Conservation (phyloP, 2,797 vertebrate species). For the Petrocephalus sullivani region DNA sequence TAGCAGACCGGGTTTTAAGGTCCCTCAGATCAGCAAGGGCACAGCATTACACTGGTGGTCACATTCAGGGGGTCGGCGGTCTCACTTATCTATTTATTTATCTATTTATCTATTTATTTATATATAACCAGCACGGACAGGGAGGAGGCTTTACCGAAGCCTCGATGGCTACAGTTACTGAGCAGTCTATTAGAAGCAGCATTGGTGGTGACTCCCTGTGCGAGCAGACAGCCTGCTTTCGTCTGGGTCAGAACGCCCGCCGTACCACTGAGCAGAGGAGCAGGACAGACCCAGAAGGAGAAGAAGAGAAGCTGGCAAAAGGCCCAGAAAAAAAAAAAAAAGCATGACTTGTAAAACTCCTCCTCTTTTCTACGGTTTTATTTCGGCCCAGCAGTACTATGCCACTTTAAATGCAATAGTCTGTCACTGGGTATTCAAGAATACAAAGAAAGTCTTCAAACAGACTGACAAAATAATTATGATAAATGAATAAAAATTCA, state of each 20-base stretch:
- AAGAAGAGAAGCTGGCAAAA: neutral
- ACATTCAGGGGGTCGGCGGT: neutral
- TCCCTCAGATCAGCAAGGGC: neutral
- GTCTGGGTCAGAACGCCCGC: neutral
- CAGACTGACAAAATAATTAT: neutral
- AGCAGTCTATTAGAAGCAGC: constrained; percentile 1
- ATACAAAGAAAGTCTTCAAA: neutral
- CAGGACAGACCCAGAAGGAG: neutral
- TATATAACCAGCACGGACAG: neutral
- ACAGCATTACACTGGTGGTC: neutral
- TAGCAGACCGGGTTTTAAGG: neutral
- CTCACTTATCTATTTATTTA: too few species aligned
- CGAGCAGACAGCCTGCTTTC: neutral
- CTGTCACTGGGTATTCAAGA: neutral
- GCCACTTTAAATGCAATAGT: neutral
- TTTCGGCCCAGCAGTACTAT: neutral
- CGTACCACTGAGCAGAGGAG: neutral
- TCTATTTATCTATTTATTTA: too few species aligned
- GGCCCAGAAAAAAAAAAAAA: neutral
- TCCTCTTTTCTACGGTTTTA: neutral
- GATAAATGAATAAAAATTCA: neutral
- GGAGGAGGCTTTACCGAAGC: neutral
- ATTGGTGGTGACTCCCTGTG: neutral
- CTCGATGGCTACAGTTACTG: neutral
- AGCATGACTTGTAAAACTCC: neutral